Evolutionary conservation across 1,140 invertebrate species (phyloP), one percentile per base, ranked within the genome.

Genomic region (Neoseiulus cucumeris): DNA sequence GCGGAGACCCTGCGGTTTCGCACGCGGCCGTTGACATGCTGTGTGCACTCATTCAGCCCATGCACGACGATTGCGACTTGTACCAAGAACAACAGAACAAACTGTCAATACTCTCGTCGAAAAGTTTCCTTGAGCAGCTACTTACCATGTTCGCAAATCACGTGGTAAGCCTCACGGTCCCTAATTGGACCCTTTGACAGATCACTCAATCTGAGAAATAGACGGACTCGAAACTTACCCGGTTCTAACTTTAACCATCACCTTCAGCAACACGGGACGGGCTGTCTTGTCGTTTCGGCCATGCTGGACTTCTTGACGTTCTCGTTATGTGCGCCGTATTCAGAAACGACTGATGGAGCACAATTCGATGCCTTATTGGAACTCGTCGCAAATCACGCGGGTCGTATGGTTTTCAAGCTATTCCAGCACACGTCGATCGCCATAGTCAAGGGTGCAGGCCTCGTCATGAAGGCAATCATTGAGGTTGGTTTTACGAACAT

Each of bases 281-380:
- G 83, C 28, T 82, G 82, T 42, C 72, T 84, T 17, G 79, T 85
- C 20, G 82, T 85, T 45, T 77, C 81, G 22, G 88, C 91, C 41
- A 95, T 99, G 90, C 80, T 99, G 72, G 96, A 99, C 78, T 94
- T 99, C 74, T 78, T 99, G 68, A 98, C 94, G n/a, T 99, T 95
- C 80, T 87, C 92, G 6, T 79, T 99, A 9, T 98, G 95, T 79
- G 89, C 95, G 67, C 96, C 96, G 22, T 99, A 98, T 78, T 94
- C 90, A 75, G 96, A 99, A 79, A 98, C 96, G 33, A 98, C 96
- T 0, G 91, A 96, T 74, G 91, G 93, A 20, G 89, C 89, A 72
- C 88, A 96, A 74, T 99, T 99, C 79, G 95, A 99, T 75, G 85
- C 84, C 67, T 78, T 99, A 39, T 77, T 98, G 39, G 87, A 93